phyloP scores from a whole-genome alignment of 2,888 invertebrate species.

The Drosophila formosana region DNA sequence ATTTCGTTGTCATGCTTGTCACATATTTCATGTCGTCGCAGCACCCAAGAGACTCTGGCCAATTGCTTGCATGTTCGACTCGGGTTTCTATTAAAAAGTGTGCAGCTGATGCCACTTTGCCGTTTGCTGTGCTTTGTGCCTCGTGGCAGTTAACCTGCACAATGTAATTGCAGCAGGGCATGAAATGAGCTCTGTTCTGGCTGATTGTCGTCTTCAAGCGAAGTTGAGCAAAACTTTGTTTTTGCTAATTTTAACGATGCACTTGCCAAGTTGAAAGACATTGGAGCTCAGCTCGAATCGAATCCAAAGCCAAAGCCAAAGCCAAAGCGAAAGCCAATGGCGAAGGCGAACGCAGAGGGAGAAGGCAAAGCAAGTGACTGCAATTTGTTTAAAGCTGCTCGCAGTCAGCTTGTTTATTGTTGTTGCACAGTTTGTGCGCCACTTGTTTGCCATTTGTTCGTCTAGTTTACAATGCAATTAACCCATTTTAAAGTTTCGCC shows the following conservation, averaged over 20 bases:
- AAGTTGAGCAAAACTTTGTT: slow-evolving; percentile 38
- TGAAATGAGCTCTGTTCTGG: slow-evolving; percentile 46
- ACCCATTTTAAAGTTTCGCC: slow-evolving; percentile 78
- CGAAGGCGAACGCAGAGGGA: not conserved
- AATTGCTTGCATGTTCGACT: slow-evolving; percentile 20
- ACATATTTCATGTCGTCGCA: slow-evolving; percentile 11
- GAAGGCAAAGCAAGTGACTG: slow-evolving; percentile 15
- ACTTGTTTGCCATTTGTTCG: slow-evolving; percentile 78
- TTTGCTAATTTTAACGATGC: slow-evolving; percentile 59
- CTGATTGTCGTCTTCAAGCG: slow-evolving; percentile 19
- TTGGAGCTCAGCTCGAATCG: slow-evolving; percentile 42
- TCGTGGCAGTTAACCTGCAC: slow-evolving; percentile 8
- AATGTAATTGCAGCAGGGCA: slow-evolving; percentile 28
- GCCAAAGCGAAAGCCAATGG: not conserved
- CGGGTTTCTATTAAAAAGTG: slow-evolving; percentile 18
- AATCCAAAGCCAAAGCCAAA: slow-evolving; percentile 39
- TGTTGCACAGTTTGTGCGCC: slow-evolving; percentile 49
- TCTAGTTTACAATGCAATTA: slow-evolving; percentile 80
- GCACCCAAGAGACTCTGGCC: not conserved
- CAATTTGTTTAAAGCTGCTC: slow-evolving; percentile 31
- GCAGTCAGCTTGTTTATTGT: slow-evolving; percentile 27
- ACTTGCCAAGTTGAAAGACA: slow-evolving; percentile 25
- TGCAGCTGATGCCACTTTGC: slow-evolving; percentile 13
- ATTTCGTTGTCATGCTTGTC: slow-evolving; percentile 1
- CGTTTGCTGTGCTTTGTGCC: slow-evolving; percentile 18